Evolutionary conservation across 2,888 invertebrate genomes (phyloP), one percentile per base, ranked within the genome.

Genomic region (Byasa hedistus): DNA sequence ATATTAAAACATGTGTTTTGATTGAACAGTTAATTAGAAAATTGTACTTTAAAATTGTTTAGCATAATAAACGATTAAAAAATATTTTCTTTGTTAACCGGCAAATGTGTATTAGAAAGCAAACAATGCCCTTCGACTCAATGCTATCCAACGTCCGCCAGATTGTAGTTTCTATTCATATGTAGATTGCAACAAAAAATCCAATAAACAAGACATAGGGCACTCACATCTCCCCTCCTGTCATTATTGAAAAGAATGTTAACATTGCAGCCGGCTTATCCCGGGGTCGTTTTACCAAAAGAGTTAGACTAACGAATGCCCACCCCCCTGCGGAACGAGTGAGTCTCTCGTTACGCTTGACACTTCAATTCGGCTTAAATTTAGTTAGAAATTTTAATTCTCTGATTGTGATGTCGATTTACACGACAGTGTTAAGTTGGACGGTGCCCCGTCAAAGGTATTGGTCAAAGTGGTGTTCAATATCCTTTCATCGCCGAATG

Each of bases 201-300:
- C 91, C 89, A 91, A 91, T 91, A 91, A 91, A 91, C 90, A 90
- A 89, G 87, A 87, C 86, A 84, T 78, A 81, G 87, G 82, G 85
- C 77, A 79, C 83, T 84, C 81, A 77, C 79, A 78, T 81, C 84
- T 85, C 87, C 90, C 89, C 87, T 83, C 66, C 77, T 82, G 81
- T 89, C 89, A 89, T 91, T 91, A 91, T 91, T 90, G 89, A 90
- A 89, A 91, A 88, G 89, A 91, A 91, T 91, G 89, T 90, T 89
- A 91, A 86, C 86, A 86, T 84, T 80, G 84, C 87, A 86, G 80
- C 83, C 82, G 83, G 89, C 86, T 90, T 87, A 91, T 87, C 86
- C 84, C 73, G 80, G 88, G 89, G 84, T 91, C 87, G 86, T 83
- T 86, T 91, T 88, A 89, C 89, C 89, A 89, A 91, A 89, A 91